Percentiles rank a stretch among this genome's conserved stretches.
These are phyloP conservation scores for Chloroceryle amazona DNA, from an alignment of 2,797 vertebrate species.

Conservation along the genomic window DNA sequence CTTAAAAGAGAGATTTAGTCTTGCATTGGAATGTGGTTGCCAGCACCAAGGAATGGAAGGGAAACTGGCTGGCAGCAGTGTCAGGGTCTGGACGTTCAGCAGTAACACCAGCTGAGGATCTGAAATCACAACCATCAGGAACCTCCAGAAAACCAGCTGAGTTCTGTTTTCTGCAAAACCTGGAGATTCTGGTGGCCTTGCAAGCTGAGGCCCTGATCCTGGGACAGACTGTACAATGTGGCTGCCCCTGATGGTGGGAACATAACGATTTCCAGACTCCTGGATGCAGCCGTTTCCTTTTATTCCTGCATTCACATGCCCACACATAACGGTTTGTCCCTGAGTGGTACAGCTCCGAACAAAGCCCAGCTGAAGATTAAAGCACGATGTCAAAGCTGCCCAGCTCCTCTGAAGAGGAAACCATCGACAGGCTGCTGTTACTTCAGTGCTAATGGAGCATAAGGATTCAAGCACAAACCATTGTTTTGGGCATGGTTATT, in stretches of 20 bases:
- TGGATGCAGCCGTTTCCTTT: conserved; percentile 24
- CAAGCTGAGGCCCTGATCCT: not conserved
- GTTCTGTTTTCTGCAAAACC: not conserved
- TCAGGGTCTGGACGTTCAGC: not conserved
- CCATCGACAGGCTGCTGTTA: conserved; percentile 2
- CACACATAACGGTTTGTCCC: not conserved
- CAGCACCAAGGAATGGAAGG: not conserved
- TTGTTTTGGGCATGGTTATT: not conserved
- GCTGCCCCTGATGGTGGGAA: not conserved
- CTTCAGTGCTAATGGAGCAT: not conserved
- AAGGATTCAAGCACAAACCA: not conserved
- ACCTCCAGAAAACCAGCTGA: not conserved
- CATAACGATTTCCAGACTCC: conserved; percentile 46
- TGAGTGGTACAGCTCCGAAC: not conserved
- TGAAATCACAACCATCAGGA: not conserved
- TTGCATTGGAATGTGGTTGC: not conserved
- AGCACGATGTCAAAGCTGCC: conserved; percentile 12
- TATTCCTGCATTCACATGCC: conserved; percentile 18
- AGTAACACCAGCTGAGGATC: not conserved
- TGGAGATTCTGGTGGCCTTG: not conserved
- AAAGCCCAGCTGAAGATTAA: conserved; percentile 23
- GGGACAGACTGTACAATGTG: not conserved
- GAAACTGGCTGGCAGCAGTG: not conserved
- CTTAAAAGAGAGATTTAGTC: not conserved
- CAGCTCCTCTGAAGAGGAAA: not conserved